These are phyloP conservation scores for Autographa gamma DNA, from an alignment of 2,888 invertebrate species.

Conservation along the genomic window DNA sequence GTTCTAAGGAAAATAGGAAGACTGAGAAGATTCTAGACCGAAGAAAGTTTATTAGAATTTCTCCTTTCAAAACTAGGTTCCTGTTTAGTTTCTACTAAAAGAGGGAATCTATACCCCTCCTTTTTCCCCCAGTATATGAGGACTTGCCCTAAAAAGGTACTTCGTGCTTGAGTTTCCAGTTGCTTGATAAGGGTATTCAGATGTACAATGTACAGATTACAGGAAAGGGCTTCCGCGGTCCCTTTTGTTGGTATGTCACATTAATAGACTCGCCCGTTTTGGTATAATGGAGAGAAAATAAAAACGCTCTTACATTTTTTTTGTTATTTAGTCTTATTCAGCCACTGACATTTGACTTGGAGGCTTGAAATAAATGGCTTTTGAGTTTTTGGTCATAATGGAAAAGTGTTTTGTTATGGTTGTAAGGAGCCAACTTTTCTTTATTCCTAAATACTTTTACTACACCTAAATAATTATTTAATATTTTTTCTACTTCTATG, in stretches of 20 bases:
- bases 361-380: background rate
- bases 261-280: constrained; percentile 19
- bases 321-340: background rate
- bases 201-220: constrained; percentile 27
- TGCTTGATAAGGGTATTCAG: constrained; percentile 28
- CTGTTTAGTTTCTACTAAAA: too few species aligned
- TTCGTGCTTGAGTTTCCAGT: constrained; percentile 14
- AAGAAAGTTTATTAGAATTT: too few species aligned
- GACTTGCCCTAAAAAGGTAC: background rate
- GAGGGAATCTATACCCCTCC: too few species aligned
- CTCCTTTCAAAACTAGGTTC: too few species aligned
- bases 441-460: too few species aligned
- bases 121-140: background rate
- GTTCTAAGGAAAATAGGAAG: too few species aligned
- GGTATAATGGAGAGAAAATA: constrained; percentile 5
- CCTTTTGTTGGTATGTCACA: constrained; percentile 21
- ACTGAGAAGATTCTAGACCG: too few species aligned
- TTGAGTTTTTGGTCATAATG: background rate
- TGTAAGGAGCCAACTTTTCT: too few species aligned
- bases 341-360: background rate
- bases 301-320: background rate
- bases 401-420: background rate
- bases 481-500: too few species aligned
- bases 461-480: too few species aligned
- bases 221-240: constrained; percentile 14